Evolutionary conservation across 2,113 vertebrate species (phyloP).

Genomic region (Callipepla squamata): DNA sequence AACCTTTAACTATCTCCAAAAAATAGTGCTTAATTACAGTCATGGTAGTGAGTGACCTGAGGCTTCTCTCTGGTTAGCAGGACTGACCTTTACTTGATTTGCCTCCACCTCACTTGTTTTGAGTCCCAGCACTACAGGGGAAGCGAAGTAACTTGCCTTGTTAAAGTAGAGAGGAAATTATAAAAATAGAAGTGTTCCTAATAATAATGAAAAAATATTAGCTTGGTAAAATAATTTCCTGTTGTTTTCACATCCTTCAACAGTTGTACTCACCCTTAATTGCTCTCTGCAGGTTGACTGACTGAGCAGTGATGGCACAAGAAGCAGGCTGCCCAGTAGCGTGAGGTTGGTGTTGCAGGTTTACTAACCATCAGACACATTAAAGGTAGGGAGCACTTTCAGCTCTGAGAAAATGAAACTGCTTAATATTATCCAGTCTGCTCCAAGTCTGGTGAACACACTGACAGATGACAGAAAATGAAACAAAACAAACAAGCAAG

Average conservation of each 20-base stretch:
- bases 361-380: neutral
- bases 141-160: neutral
- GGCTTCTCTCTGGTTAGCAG: conserved; percentile 35
- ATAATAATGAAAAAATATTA: neutral
- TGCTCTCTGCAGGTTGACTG: neutral
- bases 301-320: neutral
- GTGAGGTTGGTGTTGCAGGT: neutral
- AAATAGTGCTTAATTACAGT: conserved; percentile 43
- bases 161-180: neutral
- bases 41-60: neutral
- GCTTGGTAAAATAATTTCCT: neutral
- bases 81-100: conserved; percentile 54
- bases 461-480: neutral
- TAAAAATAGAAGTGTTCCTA: neutral
- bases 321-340: neutral
- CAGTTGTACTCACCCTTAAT: neutral
- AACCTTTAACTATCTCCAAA: conserved; percentile 33
- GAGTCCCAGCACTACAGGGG: neutral
- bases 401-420: neutral
- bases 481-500: neutral
- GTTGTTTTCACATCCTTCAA: neutral
- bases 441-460: neutral
- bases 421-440: neutral
- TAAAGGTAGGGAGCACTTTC: neutral
- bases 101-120: conserved; percentile 6